Base-by-base conservation (phyloP, 2,797 vertebrate species). In the Caiman crocodilus region DNA sequence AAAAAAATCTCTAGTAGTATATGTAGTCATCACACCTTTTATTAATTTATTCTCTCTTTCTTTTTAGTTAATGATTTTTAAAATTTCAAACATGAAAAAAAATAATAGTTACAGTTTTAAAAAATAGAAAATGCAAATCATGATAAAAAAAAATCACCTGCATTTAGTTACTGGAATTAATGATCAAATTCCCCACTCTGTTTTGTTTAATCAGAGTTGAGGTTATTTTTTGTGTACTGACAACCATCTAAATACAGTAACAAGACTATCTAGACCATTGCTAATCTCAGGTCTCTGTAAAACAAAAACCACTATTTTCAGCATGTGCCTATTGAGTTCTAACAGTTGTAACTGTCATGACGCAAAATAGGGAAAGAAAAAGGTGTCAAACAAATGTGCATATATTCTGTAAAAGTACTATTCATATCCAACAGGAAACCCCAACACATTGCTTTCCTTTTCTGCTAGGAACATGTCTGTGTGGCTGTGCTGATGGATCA, bases 401-500 rank as follows among this genome's bases (percentile, higher is more conserved):
- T 50, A 3, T 50, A 50, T 50, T 50, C 42, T 50, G 42, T 50
- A 50, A 50, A 50, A 50, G 42, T 50, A 50, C 42, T 50, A 50
- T 50, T 10, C 42, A 50, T 50, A 50, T 50, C 9, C 42, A 50
- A 50, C 10, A 14, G 78, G 82, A 26, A 7, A 6, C 25, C 79
- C 50, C 28, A 14, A 42, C 77, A 75, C 0, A 0, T 14, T 50
- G 42, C 42, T 50, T 50, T 50, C 42, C 42, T 50, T 50, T 50
- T 63, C 42, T 87, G 42, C 57, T n/a, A 67, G 88, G 23, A 82
- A 3, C 6, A 1, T 0, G 50, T 73, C 82, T 0, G 0, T 50
- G 50, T 0, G 0, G 20, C 63, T 21, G 0, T 4, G 3, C 2
- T 13, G 14, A 77, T 82, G 90, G 77, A 85, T 60, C 28, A 59